A percentile compares a stretch with the other conserved stretches of the same genome.
These are phyloP conservation scores for Indicator indicator DNA, from an alignment of 2,113 vertebrate species.

Conservation along the genomic window DNA sequence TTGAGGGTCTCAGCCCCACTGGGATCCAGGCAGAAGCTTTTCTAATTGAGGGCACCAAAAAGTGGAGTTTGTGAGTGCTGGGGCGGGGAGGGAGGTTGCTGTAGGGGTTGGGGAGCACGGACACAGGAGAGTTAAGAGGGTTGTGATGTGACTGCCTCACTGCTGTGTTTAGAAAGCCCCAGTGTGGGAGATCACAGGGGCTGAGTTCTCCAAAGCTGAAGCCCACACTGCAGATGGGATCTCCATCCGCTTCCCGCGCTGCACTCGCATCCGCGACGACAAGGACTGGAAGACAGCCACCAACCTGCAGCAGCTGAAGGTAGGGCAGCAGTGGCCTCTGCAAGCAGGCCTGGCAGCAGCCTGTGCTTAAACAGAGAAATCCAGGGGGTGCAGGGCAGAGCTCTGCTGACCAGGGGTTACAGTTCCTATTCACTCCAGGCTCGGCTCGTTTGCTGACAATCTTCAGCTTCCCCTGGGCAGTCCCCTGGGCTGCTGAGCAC, in stretches of 20 bases:
- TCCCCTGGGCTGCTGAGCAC: neutral
- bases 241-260: slow-evolving; percentile 97
- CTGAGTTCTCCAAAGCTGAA: slow-evolving; percentile 94
- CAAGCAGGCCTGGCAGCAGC: neutral
- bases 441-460: neutral
- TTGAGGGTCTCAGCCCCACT: neutral
- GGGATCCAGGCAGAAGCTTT: neutral
- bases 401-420: neutral
- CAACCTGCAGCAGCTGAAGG: slow-evolving; percentile 91
- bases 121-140: fast-evolving
- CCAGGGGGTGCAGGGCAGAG: fast-evolving
- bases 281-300: slow-evolving; percentile 96
- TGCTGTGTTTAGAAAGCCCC: slow-evolving; percentile 83
- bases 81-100: fast-evolving
- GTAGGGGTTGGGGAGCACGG: neutral
- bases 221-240: slow-evolving; percentile 97
- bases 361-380: fast-evolving
- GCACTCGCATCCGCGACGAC: slow-evolving; percentile 93
- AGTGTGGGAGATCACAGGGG: slow-evolving; percentile 98
- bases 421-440: fast-evolving
- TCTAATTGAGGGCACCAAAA: neutral
- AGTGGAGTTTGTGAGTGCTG: neutral
- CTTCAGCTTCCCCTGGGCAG: neutral
- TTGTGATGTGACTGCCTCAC: neutral
- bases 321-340: neutral